Evolutionary conservation across 2,888 invertebrate species (phyloP).

Genomic region (Argyresthia goedartella): DNA sequence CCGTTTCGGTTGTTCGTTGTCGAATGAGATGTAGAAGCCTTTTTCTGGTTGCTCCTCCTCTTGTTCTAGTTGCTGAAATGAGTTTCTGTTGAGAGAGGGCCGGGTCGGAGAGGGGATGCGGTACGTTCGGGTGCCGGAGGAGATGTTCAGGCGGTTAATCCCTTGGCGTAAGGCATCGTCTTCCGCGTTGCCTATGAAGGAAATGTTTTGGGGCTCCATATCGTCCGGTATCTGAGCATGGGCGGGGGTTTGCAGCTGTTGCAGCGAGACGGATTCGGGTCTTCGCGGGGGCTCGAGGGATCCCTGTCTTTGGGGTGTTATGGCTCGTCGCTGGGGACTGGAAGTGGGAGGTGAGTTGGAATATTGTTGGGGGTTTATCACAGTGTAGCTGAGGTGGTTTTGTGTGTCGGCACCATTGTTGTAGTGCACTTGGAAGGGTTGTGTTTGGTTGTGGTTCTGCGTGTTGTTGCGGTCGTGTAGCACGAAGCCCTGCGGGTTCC

Average conservation of each 20-base stretch:
- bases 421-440: conserved; percentile 36
- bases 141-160: conserved; percentile 84
- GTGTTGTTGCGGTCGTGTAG: conserved; percentile 68
- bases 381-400: conserved; percentile 70
- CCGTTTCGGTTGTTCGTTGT: conserved; percentile 87
- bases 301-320: conserved; percentile 48
- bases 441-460: conserved; percentile 19
- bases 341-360: conserved; percentile 68
- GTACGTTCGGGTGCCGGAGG: conserved; percentile 89
- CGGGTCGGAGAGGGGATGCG: conserved; percentile 91
- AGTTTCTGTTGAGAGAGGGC: conserved; percentile 77
- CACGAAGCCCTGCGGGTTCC: conserved; percentile 73
- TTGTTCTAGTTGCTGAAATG: conserved; percentile 73
- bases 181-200: conserved; percentile 84
- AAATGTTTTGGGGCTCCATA: conserved; percentile 95
- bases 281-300: conserved; percentile 26
- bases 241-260: conserved; percentile 67
- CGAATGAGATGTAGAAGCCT: conserved; percentile 95
- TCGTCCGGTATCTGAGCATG: conserved; percentile 82
- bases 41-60: conserved; percentile 74
- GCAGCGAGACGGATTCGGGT: conserved; percentile 56
- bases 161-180: conserved; percentile 73
- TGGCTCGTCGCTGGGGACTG: conserved; percentile 75
- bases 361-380: conserved; percentile 69
- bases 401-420: conserved; percentile 69